phyloP scores from a whole-genome alignment of 2,113 vertebrate genomes.

The Oryzias javanicus region DNA sequence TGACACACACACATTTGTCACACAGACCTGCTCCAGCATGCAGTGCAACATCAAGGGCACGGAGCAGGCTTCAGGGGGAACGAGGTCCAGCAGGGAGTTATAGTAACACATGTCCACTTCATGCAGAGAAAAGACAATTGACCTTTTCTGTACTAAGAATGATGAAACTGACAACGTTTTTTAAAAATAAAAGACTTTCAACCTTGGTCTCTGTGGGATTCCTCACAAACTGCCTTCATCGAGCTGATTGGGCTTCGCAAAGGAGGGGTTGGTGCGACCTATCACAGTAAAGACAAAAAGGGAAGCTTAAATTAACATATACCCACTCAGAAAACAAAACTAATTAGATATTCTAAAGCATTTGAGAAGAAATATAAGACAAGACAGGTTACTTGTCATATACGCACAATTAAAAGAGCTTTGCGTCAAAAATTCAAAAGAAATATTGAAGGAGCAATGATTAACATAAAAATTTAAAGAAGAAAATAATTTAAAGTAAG shows the following conservation, averaged over 20 bases:
- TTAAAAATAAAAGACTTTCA: background rate
- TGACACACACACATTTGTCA: background rate
- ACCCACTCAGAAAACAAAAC: background rate
- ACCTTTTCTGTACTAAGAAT: too few species aligned
- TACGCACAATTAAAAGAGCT: too few species aligned
- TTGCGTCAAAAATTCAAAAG: too few species aligned
- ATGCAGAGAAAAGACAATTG: conserved; percentile 18
- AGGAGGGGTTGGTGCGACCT: conserved; percentile 19
- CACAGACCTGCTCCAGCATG: conserved; percentile 87
- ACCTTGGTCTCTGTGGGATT: conserved; percentile 20
- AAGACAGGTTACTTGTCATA: too few species aligned
- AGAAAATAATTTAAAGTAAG: too few species aligned
- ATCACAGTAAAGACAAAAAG: conserved; percentile 8
- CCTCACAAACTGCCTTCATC: conserved; percentile 32
- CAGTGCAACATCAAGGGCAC: conserved; percentile 85
- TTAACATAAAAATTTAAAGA: too few species aligned
- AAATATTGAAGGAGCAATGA: too few species aligned
- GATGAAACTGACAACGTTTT: background rate
- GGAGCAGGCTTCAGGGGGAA: conserved; percentile 83
- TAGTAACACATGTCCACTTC: conserved; percentile 86
- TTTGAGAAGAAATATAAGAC: too few species aligned
- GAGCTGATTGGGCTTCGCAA: conserved; percentile 15
- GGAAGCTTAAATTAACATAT: background rate
- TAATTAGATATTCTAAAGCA: background rate
- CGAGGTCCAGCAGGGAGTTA: conserved; percentile 76